Conservation (phyloP, 2,888 invertebrate species). For the Melinaea marsaeus region DNA sequence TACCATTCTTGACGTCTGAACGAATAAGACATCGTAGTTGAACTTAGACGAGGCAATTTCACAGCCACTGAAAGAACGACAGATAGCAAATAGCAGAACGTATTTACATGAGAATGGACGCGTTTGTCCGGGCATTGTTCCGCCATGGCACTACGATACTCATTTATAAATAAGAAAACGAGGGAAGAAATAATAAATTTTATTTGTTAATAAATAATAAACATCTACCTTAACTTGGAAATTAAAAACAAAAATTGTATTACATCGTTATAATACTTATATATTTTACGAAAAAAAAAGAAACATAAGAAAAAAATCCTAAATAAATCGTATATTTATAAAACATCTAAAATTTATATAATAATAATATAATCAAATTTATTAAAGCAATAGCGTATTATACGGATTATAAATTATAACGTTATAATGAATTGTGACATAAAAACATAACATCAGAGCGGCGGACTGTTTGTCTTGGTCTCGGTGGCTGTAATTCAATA, state of each 20-base stretch:
- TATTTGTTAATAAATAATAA: neutral
- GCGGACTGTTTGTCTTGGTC: constrained; percentile 53
- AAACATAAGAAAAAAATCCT: too few relatives aligned
- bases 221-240: too few relatives aligned
- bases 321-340: too few relatives aligned
- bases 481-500: constrained; percentile 55
- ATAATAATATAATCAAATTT: too few relatives aligned
- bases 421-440: neutral
- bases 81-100: constrained; percentile 37
- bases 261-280: too few relatives aligned
- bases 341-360: too few relatives aligned
- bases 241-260: too few relatives aligned
- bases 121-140: constrained; percentile 40
- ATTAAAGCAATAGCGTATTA: too few relatives aligned
- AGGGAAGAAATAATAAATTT: constrained; percentile 17
- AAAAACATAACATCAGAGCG: constrained; percentile 37
- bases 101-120: constrained; percentile 52
- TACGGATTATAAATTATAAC: too few relatives aligned
- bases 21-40: constrained; percentile 35
- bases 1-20: constrained; percentile 20
- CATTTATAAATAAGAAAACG: constrained; percentile 2
- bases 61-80: constrained; percentile 58
- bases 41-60: constrained; percentile 61
- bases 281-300: too few relatives aligned
- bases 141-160: constrained; percentile 32